Evolutionary conservation across 2,797 vertebrate species (phyloP), one percentile per base, ranked within the genome.

Genomic region (Sebastes iracundus): DNA sequence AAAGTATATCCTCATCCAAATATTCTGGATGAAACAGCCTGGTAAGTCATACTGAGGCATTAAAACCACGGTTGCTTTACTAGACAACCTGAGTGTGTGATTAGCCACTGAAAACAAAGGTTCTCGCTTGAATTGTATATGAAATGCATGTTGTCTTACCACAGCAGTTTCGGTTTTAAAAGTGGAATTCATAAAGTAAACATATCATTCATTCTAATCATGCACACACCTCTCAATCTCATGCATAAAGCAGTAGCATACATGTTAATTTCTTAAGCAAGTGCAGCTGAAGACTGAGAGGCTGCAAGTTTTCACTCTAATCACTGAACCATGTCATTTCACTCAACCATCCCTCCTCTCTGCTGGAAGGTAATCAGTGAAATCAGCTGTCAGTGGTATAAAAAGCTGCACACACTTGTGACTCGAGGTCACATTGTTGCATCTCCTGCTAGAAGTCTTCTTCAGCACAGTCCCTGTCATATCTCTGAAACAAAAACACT

Each of bases 271-370:
- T 65, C 7, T n/a, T 38, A 16, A 65, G 6, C 18, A 78, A 20
- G n/a, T 59, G 38, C 55, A 75, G 42, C 12, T 49, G 33, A 30
- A 46, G 35, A 72, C 7, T 16, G 52, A 35, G 64, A 23, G 1
- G 38, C 74, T 68, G 46, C 22, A 65, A 2, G 52, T 66, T 70
- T 56, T 68, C 11, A 72, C 49, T 60, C 13, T 58, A 66, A 78
- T 83, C 23, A 52, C 27, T 77, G 28, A 62, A 78, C 67, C 75
- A 83, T 58, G 35, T 49, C 9, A 81, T 84, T 80, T 70, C 58
- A 56, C 55, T 77, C 33, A 83, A 22, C 46, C 52, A 30, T 16
- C n/a, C 25, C n/a, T n/a, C 14, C 14, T 25, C 32, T 67, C 12
- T 67, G 72, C 69, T 61, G 59, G 4, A 66, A 4, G 1, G 4